These are phyloP conservation scores for Gallirallus australis DNA, from an alignment of 2,797 vertebrate genomes.

Conservation along the genomic window DNA sequence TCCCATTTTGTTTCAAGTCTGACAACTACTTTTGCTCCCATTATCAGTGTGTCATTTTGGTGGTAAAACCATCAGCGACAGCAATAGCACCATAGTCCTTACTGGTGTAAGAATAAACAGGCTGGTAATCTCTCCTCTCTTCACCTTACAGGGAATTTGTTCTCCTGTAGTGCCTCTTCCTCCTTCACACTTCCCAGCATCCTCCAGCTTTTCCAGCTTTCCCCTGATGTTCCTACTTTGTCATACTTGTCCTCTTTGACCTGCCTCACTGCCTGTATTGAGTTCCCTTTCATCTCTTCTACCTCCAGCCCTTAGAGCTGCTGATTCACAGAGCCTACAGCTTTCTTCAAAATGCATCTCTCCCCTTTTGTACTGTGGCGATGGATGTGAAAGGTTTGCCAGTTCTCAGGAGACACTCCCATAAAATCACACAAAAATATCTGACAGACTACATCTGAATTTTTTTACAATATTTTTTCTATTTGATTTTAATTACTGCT, in stretches of 20 bases:
- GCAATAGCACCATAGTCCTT: background rate
- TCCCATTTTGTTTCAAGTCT: slow-evolving; percentile 2
- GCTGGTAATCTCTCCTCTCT: background rate
- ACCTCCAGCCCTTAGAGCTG: background rate
- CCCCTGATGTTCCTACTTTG: fast-evolving
- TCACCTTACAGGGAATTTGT: background rate
- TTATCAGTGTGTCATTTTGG: background rate
- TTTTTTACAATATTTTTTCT: background rate
- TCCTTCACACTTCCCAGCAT: background rate
- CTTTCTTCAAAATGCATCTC: background rate
- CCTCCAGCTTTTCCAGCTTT: background rate
- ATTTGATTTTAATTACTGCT: background rate
- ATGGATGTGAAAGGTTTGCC: background rate
- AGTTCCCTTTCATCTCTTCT: background rate
- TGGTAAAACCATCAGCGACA: background rate
- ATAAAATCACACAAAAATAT: background rate
- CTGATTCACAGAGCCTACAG: background rate
- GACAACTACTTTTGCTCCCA: background rate
- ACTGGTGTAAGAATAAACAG: background rate
- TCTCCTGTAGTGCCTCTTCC: background rate
- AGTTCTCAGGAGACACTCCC: background rate
- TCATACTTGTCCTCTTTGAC: background rate
- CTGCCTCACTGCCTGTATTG: background rate
- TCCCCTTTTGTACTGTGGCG: fast-evolving
- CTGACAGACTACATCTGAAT: background rate